phyloP scores from a whole-genome alignment of 2,888 invertebrate genomes.

The Lithophane leautieri region DNA sequence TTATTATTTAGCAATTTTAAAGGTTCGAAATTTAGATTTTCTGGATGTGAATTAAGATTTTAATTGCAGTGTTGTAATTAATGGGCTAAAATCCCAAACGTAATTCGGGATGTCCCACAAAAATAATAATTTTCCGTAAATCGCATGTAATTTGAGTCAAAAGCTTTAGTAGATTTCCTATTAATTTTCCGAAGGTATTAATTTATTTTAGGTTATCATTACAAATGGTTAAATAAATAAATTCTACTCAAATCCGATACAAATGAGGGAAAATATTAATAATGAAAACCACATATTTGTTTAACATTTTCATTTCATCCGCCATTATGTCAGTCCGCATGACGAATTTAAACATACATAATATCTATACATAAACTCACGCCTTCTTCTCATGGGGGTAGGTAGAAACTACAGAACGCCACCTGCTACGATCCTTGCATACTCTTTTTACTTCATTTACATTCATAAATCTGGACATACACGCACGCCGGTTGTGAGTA shows the following conservation, averaged over 20 bases:
- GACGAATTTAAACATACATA: too few relatives aligned
- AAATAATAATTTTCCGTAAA: background rate
- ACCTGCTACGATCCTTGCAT: background rate
- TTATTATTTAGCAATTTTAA: background rate
- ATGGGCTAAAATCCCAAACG: background rate
- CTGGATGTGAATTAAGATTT: background rate
- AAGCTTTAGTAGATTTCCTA: conserved; percentile 2
- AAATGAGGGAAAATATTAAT: conserved; percentile 6
- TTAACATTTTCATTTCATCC: conserved; percentile 10
- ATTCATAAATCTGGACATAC: background rate
- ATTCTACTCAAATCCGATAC: conserved; percentile 10
- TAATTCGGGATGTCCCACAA: background rate
- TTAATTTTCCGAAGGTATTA: conserved; percentile 11
- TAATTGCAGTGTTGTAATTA: background rate
- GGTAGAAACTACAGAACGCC: background rate
- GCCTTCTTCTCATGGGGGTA: background rate
- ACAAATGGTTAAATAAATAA: conserved; percentile 7
- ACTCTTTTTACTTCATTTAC: background rate
- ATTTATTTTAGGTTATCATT: conserved; percentile 21
- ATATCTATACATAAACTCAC: background rate
- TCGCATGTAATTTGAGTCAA: conserved; percentile 11
- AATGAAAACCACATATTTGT: conserved; percentile 9
- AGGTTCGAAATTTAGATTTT: background rate
- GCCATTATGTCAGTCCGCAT: background rate
- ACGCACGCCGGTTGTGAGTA: background rate